Conservation (phyloP, 1,140 invertebrate species). For the Ceratina australensis region DNA sequence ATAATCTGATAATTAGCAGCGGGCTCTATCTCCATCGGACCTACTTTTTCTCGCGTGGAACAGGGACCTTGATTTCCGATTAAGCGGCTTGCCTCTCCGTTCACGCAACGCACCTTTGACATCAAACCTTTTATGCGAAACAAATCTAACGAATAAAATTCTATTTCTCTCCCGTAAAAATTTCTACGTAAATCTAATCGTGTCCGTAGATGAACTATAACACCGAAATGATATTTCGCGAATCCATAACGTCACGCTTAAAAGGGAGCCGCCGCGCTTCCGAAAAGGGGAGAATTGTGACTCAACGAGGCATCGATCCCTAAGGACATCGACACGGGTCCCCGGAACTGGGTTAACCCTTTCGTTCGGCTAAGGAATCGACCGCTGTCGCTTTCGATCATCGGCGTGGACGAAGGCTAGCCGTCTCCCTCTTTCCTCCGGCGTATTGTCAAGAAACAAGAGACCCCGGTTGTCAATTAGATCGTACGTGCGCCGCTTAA, state of each 20-base stretch:
- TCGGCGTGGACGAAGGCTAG: not conserved
- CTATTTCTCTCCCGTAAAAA: too few species aligned
- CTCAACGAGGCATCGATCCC: not conserved
- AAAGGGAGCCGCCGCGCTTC: not conserved
- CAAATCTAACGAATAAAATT: too few species aligned
- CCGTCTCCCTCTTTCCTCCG: not conserved
- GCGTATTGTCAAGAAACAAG: not conserved
- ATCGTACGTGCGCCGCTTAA: constrained; percentile 52
- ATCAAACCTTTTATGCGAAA: too few species aligned
- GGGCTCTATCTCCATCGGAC: constrained; percentile 10
- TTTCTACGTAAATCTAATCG: too few species aligned
- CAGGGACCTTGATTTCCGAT: constrained; percentile 21
- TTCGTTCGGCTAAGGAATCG: not conserved
- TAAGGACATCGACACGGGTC: not conserved
- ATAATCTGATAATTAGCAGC: constrained; percentile 38
- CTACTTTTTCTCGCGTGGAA: constrained; percentile 8
- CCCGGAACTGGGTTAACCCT: constrained; percentile 22
- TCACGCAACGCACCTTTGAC: not conserved
- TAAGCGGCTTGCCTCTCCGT: not conserved
- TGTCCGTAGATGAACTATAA: too few species aligned
- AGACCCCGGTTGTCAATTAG: constrained; percentile 63
- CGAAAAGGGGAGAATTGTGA: not conserved
- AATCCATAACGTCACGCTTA: too few species aligned
- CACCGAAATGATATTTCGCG: too few species aligned
- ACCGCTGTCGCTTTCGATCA: constrained; percentile 31